These are phyloP conservation scores for Cyphomyrus plagiostoma DNA, from an alignment of 2,113 vertebrate genomes.

Conservation along the genomic window DNA sequence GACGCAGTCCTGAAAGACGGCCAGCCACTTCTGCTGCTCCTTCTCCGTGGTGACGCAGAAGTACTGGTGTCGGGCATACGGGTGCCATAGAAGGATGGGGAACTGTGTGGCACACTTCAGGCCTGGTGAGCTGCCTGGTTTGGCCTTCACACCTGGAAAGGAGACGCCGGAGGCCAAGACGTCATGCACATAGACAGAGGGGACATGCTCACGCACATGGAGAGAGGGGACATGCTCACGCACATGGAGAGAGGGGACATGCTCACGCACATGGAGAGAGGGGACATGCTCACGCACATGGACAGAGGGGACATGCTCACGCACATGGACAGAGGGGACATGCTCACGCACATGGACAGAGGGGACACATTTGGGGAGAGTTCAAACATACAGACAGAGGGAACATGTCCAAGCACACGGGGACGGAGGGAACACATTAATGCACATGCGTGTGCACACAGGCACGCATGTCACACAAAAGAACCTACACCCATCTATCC, in stretches of 20 bases:
- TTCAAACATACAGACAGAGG: too few relatives aligned
- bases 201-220: background rate
- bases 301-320: background rate
- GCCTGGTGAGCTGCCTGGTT: constrained; percentile 67
- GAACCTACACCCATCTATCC: background rate
- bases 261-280: too few relatives aligned
- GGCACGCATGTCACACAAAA: background rate
- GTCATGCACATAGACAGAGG: background rate
- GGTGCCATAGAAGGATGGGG: constrained; percentile 87
- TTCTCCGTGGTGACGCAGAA: constrained; percentile 78
- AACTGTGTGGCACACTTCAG: constrained; percentile 80
- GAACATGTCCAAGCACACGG: background rate
- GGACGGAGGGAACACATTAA: too few relatives aligned
- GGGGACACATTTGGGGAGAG: too few relatives aligned
- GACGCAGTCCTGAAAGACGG: constrained; percentile 85
- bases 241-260: too few relatives aligned
- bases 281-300: too few relatives aligned
- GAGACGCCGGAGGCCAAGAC: background rate
- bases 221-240: too few relatives aligned
- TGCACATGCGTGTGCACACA: too few relatives aligned
- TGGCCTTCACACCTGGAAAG: constrained; percentile 67
- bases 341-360: too few relatives aligned
- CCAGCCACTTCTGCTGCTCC: constrained; percentile 85
- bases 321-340: too few relatives aligned
- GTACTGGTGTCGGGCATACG: constrained; percentile 74